These are phyloP conservation scores for Brachyptera putata DNA, from an alignment of 2,888 invertebrate genomes.

Conservation along the genomic window DNA sequence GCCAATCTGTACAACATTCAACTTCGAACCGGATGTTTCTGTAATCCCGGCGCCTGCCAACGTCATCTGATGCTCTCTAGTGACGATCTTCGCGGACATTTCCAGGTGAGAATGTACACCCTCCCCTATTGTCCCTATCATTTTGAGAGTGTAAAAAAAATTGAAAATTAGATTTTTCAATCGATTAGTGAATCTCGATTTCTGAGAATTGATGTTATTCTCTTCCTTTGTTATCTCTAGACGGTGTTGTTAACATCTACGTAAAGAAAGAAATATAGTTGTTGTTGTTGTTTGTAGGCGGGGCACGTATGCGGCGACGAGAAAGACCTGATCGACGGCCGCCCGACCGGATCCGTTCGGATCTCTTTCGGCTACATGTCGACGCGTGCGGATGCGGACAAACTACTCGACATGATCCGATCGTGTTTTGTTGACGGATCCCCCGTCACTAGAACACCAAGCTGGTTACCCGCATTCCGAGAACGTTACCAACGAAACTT, in stretches of 20 bases:
- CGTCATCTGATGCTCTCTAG: conserved; percentile 65
- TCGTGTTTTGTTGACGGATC: conserved; percentile 65
- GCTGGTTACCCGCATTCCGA: conserved; percentile 37
- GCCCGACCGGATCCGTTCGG: conserved; percentile 88
- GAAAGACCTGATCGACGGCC: conserved; percentile 75
- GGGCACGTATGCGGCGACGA: conserved; percentile 92
- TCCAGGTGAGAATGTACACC: conserved; percentile 59
- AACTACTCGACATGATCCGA: conserved; percentile 66
- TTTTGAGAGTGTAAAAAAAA: too few relatives aligned
- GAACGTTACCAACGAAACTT: conserved; percentile 22
- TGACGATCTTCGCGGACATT: conserved; percentile 69
- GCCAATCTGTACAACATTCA: conserved; percentile 81
- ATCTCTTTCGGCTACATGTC: conserved; percentile 93
- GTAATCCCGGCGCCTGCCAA: conserved; percentile 94
- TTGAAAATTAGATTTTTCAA: too few relatives aligned
- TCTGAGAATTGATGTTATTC: too few relatives aligned
- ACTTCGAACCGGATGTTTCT: conserved; percentile 91
- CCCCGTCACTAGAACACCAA: conserved; percentile 42
- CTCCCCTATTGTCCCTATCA: too few relatives aligned
- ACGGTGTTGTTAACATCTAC: too few relatives aligned
- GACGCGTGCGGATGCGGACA: conserved; percentile 64
- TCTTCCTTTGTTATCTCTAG: too few relatives aligned
- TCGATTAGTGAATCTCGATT: too few relatives aligned
- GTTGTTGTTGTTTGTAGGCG: too few relatives aligned
- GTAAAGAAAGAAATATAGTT: too few relatives aligned